A percentile compares a stretch with the other conserved stretches of the same genome.
Conservation (phyloP, 1,140 invertebrate genomes). For the Potamilus streckersoni region DNA sequence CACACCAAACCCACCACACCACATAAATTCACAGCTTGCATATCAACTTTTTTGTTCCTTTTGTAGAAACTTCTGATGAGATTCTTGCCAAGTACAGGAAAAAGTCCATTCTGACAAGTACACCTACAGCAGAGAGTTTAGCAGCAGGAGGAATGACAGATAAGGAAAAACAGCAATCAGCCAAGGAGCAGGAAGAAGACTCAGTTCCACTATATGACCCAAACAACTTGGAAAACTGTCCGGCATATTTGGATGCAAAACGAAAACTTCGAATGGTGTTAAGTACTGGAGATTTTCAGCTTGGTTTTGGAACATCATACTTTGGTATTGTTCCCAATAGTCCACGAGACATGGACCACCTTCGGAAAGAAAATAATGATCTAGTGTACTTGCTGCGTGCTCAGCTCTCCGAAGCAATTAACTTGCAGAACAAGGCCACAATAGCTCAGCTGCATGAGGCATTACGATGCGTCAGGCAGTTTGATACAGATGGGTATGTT, state of each 20-base stretch:
- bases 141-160: conserved; percentile 10
- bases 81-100: conserved; percentile 95
- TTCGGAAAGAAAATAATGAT: conserved; percentile 71
- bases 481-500: conserved; percentile 78
- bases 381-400: conserved; percentile 80
- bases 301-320: conserved; percentile 15
- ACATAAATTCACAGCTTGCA: neutral
- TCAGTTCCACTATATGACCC: conserved; percentile 75
- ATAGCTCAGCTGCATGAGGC: conserved; percentile 91
- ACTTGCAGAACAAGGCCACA: conserved; percentile 82
- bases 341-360: conserved; percentile 34
- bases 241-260: conserved; percentile 87
- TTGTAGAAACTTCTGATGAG: conserved; percentile 85
- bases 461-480: conserved; percentile 81
- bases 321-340: conserved; percentile 26
- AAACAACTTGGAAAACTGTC: conserved; percentile 74
- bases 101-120: conserved; percentile 68
- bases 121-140: conserved; percentile 14
- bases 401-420: conserved; percentile 89
- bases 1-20: too few relatives aligned
- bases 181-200: conserved; percentile 64
- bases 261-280: conserved; percentile 92
- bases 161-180: conserved; percentile 37
- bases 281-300: conserved; percentile 75
- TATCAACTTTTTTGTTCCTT: neutral